Evolutionary conservation across 2,888 invertebrate species (phyloP).

Genomic region (Autographa gamma): DNA sequence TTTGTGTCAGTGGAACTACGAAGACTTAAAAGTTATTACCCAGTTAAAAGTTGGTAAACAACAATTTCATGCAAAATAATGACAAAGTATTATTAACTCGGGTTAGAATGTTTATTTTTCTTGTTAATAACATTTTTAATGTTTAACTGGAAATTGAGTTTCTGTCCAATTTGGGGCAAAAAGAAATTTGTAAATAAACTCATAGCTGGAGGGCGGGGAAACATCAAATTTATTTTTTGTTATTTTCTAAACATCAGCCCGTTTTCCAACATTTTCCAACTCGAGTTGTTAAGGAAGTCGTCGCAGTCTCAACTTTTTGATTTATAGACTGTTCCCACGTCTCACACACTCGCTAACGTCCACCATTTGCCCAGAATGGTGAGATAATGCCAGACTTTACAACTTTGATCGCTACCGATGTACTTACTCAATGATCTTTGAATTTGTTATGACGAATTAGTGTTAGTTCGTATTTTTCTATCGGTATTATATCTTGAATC

Average conservation of each 20-base stretch:
- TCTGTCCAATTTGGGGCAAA: slow-evolving; percentile 15
- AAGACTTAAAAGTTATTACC: slow-evolving; percentile 20
- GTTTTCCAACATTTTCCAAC: slow-evolving; percentile 68
- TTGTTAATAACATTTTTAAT: slow-evolving; percentile 13
- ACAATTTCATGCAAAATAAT: slow-evolving; percentile 20
- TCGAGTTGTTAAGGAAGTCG: slow-evolving; percentile 66
- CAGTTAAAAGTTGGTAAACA: slow-evolving; percentile 27
- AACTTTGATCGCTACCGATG: slow-evolving; percentile 61
- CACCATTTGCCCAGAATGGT: slow-evolving; percentile 70
- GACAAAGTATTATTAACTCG: slow-evolving; percentile 8
- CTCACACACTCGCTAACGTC: slow-evolving; percentile 68
- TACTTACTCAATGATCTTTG: slow-evolving; percentile 39
- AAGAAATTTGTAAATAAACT: slow-evolving; percentile 45
- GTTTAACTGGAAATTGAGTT: slow-evolving; percentile 17
- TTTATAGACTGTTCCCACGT: slow-evolving; percentile 64
- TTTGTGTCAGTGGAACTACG: slow-evolving; percentile 27
- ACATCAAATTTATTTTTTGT: slow-evolving; percentile 40
- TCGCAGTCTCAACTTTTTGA: slow-evolving; percentile 76
- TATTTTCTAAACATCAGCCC: slow-evolving; percentile 65
- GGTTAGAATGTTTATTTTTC: slow-evolving; percentile 10
- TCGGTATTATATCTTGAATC: too few relatives aligned
- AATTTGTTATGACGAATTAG: slow-evolving; percentile 7
- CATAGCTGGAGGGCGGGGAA: slow-evolving; percentile 39
- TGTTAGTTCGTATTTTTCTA: slow-evolving; percentile 1
- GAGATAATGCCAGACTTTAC: slow-evolving; percentile 66